Base-by-base conservation (phyloP, 2,888 invertebrate species). In the Cheilosia grossa region DNA sequence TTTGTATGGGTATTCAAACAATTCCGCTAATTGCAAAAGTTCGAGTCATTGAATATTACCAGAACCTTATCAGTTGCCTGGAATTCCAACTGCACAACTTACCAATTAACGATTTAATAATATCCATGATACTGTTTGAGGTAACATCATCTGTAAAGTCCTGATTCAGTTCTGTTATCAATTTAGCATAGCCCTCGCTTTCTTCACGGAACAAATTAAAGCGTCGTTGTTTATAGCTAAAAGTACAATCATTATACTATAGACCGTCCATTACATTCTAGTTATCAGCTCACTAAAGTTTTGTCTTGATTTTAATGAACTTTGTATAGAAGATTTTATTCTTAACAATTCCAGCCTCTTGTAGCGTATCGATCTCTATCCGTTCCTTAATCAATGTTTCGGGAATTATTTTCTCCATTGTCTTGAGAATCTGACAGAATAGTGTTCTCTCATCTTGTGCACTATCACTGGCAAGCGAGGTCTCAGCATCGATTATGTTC, bases 161-260 rank as follows among this genome's bases (percentile, higher is more conserved):
- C 92, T 97, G 97, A 93, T 97, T 97, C 81, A 99, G 93, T 93
- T 99, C 99, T 19, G 97, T 96, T 77, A 98, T 95, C 56, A 99
- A 93, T 92, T 99, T 99, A 2, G 99, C 97, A 93, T 98, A 99
- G 6, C 99, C 99, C 93, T 99, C 99, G 93, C 97, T 98, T 93
- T 99, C 99, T 93, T 99, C 99, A 70, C 99, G 95, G 90, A 99
- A 96, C 89, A 99, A 94, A 93, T 99, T 99, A 92, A 99, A 99
- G 90, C 99, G 99, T 89, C 98, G 96, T 92, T 99, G 99, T 92
- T 99, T 99, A 92, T 99, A 99, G 92, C 99, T 99, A 85, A 94
- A 94, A 80, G 82, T 87, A 81, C 86, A 87, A 19, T 21, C 19
- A 51, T 37, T 13, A 9, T 4, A 40, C 13, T 66, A 51, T 42